Evolutionary conservation across 2,113 vertebrate species (phyloP).

Genomic region (Anarrhichthys ocellatus): DNA sequence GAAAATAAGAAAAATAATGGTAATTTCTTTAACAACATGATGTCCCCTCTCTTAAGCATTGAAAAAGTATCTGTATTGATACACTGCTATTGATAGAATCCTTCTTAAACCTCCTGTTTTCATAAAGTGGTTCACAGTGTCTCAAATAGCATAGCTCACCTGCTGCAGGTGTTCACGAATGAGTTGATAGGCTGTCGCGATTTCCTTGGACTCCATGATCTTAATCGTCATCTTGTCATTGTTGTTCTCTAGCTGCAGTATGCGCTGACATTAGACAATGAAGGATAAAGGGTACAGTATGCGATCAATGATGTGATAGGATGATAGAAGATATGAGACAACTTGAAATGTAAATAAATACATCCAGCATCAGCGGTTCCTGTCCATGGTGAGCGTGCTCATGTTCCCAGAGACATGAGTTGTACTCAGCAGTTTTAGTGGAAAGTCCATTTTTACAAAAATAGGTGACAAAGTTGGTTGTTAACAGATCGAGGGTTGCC

Average conservation of each 20-base stretch:
- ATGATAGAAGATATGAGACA: background rate
- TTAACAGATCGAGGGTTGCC: background rate
- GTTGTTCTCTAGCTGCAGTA: conserved; percentile 8
- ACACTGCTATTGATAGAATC: background rate
- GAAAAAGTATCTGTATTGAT: background rate
- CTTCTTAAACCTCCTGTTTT: background rate
- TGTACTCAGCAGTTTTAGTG: background rate
- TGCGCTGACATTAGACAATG: background rate
- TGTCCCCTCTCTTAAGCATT: background rate
- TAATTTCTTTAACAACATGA: background rate
- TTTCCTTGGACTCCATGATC: background rate
- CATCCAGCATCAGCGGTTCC: background rate
- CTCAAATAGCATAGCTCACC: conserved; percentile 5
- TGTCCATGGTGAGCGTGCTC: background rate
- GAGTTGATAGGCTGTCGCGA: background rate
- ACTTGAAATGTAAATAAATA: background rate
- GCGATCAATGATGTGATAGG: background rate
- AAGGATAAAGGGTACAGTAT: background rate
- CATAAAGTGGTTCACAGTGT: background rate
- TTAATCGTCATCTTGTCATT: conserved; percentile 1
- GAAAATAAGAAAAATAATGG: background rate
- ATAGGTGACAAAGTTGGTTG: background rate
- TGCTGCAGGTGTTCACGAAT: background rate
- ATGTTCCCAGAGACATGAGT: background rate
- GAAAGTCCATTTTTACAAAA: background rate